Evolutionary conservation across 2,797 vertebrate species (phyloP).

Genomic region (Neoniphon sammara): DNA sequence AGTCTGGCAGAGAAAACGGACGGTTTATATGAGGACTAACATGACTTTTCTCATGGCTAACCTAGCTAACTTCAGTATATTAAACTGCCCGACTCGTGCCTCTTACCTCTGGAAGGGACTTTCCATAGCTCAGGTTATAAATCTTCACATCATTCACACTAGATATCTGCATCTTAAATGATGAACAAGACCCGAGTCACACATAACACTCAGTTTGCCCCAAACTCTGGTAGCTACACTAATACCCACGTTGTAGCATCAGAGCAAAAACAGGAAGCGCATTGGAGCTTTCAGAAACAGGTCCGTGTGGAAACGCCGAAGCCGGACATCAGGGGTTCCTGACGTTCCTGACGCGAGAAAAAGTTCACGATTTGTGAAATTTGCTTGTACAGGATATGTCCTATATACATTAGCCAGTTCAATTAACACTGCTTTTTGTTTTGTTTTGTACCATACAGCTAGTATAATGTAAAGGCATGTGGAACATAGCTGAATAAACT

Average conservation of each 20-base stretch:
- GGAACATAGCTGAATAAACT: too few relatives aligned
- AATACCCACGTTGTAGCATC: constrained; percentile 72
- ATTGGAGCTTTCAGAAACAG: constrained; percentile 6
- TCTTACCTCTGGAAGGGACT: constrained; percentile 95
- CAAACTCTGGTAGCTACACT: not conserved
- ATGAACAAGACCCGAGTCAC: rapidly evolving
- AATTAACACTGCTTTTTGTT: too few relatives aligned
- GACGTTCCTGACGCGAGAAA: not conserved
- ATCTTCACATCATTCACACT: constrained; percentile 97
- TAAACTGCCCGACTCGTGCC: rapidly evolving
- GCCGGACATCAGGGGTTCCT: not conserved
- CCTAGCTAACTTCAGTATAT: not conserved
- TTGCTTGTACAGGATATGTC: too few relatives aligned
- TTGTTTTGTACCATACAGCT: too few relatives aligned
- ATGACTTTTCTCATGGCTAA: not conserved
- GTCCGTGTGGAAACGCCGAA: constrained; percentile 54
- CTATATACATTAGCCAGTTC: too few relatives aligned
- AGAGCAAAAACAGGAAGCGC: constrained; percentile 71
- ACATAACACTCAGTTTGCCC: constrained; percentile 57
- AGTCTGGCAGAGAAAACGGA: too few relatives aligned
- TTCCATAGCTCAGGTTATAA: constrained; percentile 94
- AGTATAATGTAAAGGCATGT: too few relatives aligned
- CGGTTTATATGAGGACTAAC: too few relatives aligned
- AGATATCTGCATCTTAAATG: constrained; percentile 90
- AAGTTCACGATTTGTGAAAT: too few relatives aligned